Evolutionary conservation across 2,888 invertebrate species (phyloP).

Genomic region (Amorpha juglandis): DNA sequence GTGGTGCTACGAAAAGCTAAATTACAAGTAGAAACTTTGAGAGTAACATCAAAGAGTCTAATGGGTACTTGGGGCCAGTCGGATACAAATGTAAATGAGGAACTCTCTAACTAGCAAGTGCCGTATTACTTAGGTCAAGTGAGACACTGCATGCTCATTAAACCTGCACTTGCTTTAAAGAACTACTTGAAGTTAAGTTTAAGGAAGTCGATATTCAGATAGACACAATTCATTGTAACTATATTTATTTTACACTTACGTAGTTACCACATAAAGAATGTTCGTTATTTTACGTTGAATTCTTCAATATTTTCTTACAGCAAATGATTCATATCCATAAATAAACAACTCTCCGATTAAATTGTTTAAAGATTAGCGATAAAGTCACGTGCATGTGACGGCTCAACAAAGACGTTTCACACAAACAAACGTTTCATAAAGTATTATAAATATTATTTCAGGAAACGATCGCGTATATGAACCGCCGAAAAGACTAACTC

Average conservation of each 20-base stretch:
- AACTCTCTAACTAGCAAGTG: too few relatives aligned
- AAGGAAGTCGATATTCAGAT: too few relatives aligned
- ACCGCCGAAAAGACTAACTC: slow-evolving; percentile 50
- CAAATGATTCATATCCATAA: slow-evolving; percentile 16
- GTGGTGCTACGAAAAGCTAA: too few relatives aligned
- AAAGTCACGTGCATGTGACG: slow-evolving; percentile 3
- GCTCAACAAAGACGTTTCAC: not conserved
- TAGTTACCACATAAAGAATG: too few relatives aligned
- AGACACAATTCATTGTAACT: not conserved
- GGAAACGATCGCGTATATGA: slow-evolving; percentile 45
- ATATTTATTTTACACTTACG: not conserved
- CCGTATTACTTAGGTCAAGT: too few relatives aligned
- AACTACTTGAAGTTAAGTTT: not conserved
- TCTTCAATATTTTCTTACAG: not conserved
- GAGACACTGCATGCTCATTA: too few relatives aligned
- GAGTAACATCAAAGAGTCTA: too few relatives aligned
- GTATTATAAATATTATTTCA: slow-evolving; percentile 32
- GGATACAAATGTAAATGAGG: too few relatives aligned
- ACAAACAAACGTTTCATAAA: not conserved
- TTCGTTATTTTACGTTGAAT: not conserved
- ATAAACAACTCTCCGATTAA: slow-evolving; percentile 11
- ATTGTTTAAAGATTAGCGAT: slow-evolving; percentile 12
- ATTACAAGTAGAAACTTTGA: too few relatives aligned
- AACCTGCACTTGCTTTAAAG: too few relatives aligned
- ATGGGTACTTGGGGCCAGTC: too few relatives aligned